Base-by-base conservation (phyloP, 2,888 invertebrate genomes). In the Tiliacea aurago region DNA sequence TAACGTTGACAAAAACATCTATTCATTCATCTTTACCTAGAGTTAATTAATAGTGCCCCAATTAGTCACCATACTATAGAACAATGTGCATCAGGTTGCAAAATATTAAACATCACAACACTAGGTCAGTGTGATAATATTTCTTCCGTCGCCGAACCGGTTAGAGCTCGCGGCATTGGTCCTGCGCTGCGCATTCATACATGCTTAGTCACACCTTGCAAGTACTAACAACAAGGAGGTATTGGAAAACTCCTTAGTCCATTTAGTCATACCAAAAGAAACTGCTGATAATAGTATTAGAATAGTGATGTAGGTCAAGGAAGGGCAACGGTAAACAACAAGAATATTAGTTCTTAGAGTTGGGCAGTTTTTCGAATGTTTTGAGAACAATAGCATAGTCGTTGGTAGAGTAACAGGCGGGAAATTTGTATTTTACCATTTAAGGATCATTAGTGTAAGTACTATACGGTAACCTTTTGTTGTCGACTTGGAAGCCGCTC, bases 41-140 rank as follows among this genome's bases (percentile, higher is more conserved):
- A 67, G n/a, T n/a, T 11, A 62, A 81, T 56, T 15, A 66, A 61
- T 49, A 49, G 15, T 64, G 33, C 37, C 83, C 47, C 58, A 84
- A 80, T 59, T 55, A 66, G n/a, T 63, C 62, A 70, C 28, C n/a
- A 65, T 55, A 71, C n/a, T n/a, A n/a, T n/a, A n/a, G n/a, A n/a
- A 59, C 18, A 55, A 70, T 61, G 56, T 73, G 20, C 55, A 58
- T 65, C 58, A 56, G 20, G 23, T 81, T 70, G 80, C 73, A 83
- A 80, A 80, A 71, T 83, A 74, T 68, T 33, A 79, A 76, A 75
- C 71, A 76, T 69, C 45, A 43, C 74, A 51, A 58, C 77, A 88
- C 84, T 85, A 69, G 87, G 87, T 81, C 84, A 88, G 68, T 84
- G 84, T 70, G 80, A 73, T 75, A 78, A 81, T 79, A 76, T 70